Conservation (phyloP, 2,888 invertebrate species). For the Mesorhabditis belari region DNA sequence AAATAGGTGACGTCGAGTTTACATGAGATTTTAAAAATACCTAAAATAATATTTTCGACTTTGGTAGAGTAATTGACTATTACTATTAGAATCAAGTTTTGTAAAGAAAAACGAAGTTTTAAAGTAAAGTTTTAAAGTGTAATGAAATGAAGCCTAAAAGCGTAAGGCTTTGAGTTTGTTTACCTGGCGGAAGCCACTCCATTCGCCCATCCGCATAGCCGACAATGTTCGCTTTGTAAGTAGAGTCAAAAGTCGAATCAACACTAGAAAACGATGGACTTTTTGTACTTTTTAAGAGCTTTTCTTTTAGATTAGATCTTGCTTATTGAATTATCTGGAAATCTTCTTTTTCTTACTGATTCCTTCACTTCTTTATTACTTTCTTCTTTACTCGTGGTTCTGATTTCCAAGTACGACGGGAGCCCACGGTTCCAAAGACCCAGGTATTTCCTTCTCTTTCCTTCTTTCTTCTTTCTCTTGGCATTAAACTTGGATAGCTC, state of each 20-base stretch:
- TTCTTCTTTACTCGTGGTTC: too few species aligned
- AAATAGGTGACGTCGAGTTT: slow-evolving; percentile 99
- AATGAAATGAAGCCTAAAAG: not conserved
- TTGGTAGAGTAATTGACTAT: not conserved
- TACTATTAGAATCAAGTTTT: not conserved
- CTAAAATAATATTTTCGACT: not conserved
- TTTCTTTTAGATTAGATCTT: not conserved
- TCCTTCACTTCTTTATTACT: too few species aligned
- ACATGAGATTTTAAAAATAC: slow-evolving; percentile 60
- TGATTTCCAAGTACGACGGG: too few species aligned
- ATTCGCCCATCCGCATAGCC: slow-evolving; percentile 33
- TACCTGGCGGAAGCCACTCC: slow-evolving; percentile 46
- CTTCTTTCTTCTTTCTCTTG: too few species aligned
- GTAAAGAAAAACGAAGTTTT: too few species aligned
- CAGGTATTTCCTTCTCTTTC: too few species aligned
- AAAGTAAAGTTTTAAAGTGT: too few species aligned
- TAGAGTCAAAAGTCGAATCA: slow-evolving; percentile 44
- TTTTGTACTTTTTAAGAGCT: not conserved
- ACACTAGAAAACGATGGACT: slow-evolving; percentile 19
- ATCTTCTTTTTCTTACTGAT: too few species aligned
- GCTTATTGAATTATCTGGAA: not conserved
- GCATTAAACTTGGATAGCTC: not conserved
- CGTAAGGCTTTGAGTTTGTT: slow-evolving; percentile 14
- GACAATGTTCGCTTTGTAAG: slow-evolving; percentile 45
- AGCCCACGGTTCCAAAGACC: too few species aligned